Evolutionary conservation across 2,797 vertebrate species (phyloP).

Genomic region (Gila robusta): DNA sequence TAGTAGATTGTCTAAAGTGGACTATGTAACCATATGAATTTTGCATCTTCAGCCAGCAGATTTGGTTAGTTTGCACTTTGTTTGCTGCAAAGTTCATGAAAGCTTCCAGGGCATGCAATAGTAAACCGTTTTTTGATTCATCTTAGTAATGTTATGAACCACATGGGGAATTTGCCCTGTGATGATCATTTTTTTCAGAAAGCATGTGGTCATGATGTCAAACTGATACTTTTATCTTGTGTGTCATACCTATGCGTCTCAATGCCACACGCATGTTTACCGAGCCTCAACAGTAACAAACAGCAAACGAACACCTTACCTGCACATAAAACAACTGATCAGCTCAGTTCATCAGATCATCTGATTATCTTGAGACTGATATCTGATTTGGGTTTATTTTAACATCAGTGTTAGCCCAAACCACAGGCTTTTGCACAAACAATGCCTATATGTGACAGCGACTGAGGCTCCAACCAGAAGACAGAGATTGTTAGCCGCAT

Average conservation of each 20-base stretch:
- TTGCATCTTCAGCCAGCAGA: neutral
- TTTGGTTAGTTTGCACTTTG: neutral
- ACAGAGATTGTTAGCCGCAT: neutral
- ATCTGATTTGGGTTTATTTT: neutral
- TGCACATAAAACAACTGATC: neutral
- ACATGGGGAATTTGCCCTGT: neutral
- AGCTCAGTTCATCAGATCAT: neutral
- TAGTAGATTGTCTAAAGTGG: neutral
- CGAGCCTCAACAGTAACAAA: neutral
- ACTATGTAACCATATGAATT: neutral
- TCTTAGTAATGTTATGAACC: neutral
- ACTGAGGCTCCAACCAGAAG: neutral
- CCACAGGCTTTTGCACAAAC: neutral
- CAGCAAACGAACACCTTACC: neutral
- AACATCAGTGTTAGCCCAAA: neutral
- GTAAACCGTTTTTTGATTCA: neutral
- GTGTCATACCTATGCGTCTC: too few species aligned
- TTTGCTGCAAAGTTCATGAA: neutral
- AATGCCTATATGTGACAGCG: neutral
- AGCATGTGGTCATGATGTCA: neutral
- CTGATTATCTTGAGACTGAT: neutral
- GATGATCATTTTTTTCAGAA: constrained; percentile 7
- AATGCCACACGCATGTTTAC: neutral
- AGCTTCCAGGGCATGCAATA: neutral
- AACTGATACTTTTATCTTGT: neutral